Conservation (phyloP, 1,140 invertebrate species). For the Lasaia peninsularis region DNA sequence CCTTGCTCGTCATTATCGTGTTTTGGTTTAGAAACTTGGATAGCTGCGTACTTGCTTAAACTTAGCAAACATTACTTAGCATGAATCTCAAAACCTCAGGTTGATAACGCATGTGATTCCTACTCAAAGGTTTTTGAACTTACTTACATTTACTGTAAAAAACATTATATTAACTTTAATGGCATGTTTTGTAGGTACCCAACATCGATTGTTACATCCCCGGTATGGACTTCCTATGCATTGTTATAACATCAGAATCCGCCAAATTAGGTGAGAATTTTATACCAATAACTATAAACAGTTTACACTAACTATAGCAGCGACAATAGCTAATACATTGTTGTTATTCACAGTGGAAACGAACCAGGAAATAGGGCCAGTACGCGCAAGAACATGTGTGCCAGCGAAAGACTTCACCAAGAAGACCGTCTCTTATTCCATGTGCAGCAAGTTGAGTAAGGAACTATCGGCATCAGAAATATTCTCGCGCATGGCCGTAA, state of each 20-base stretch:
- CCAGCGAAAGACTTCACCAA: slow-evolving; percentile 67
- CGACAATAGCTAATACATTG: not conserved
- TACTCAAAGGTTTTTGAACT: no score
- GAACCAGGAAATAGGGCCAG: slow-evolving; percentile 64
- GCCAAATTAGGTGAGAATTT: slow-evolving; percentile 55
- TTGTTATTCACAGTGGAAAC: slow-evolving; percentile 52
- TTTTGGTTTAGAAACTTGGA: no score
- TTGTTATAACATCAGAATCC: slow-evolving; percentile 65
- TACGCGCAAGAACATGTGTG: slow-evolving; percentile 65
- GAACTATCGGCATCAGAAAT: slow-evolving; percentile 65
- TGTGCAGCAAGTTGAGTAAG: slow-evolving; percentile 68
- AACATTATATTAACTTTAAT: no score
- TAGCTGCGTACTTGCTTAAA: no score
- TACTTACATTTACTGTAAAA: no score
- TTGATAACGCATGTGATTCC: no score
- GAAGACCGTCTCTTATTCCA: slow-evolving; percentile 63
- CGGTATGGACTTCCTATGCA: slow-evolving; percentile 64
- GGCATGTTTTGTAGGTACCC: slow-evolving; percentile 40
- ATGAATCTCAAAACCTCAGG: no score
- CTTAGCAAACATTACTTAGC: no score
- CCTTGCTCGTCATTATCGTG: no score
- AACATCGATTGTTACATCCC: slow-evolving; percentile 70
- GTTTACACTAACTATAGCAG: not conserved
- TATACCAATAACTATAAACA: not conserved
- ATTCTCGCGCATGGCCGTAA: slow-evolving; percentile 58